phyloP scores from a whole-genome alignment of 2,113 vertebrate genomes.

The Boulengeromyrus knoepffleri region DNA sequence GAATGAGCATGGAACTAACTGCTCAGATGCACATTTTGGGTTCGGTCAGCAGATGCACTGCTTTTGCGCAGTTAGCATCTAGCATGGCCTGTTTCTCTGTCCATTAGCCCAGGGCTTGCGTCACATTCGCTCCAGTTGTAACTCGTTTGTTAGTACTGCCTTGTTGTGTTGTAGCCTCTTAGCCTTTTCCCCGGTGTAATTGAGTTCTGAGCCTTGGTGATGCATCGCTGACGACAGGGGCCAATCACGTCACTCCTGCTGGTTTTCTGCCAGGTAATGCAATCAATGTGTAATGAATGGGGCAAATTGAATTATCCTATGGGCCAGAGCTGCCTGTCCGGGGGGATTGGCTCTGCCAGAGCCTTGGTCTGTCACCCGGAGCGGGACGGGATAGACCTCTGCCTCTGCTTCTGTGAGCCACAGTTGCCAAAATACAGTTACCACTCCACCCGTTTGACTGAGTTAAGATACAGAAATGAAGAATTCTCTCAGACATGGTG shows the following conservation, averaged over 20 bases:
- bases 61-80: background rate
- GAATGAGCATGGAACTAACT: background rate
- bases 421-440: background rate
- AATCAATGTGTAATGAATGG: constrained; percentile 16
- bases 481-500: background rate
- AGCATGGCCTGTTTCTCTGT: background rate
- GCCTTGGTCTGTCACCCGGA: background rate
- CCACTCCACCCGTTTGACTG: background rate
- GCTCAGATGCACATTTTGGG: background rate
- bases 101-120: background rate
- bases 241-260: constrained; percentile 2
- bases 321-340: background rate
- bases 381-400: background rate
- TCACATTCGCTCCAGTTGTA: background rate
- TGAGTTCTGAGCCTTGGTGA: constrained; percentile 1
- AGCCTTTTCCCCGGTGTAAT: constrained; percentile 9
- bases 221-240: constrained; percentile 9
- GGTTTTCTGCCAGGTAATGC: constrained; percentile 17
- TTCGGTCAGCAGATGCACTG: background rate
- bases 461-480: background rate
- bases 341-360: background rate
- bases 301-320: constrained; percentile 11
- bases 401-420: background rate
- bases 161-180: background rate
- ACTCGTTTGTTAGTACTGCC: constrained; percentile 5